Conservation (phyloP, 2,888 invertebrate genomes). For the Polymixis flavicincta region DNA sequence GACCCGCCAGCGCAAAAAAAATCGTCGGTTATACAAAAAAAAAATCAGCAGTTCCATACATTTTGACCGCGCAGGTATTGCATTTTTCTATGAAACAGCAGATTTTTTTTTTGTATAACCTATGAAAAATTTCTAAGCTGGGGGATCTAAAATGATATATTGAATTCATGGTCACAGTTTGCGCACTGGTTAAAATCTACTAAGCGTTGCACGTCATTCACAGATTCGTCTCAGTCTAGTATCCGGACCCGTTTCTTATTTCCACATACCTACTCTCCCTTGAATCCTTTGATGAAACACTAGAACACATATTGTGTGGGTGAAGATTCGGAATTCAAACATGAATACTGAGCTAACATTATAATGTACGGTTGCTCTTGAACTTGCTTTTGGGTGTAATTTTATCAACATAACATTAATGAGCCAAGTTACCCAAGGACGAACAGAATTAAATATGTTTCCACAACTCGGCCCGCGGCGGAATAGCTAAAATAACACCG, state of each 20-base stretch:
- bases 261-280: slow-evolving; percentile 7
- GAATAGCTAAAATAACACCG: slow-evolving; percentile 30
- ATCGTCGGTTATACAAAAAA: too few relatives aligned
- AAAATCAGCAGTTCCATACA: too few relatives aligned
- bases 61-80: too few relatives aligned
- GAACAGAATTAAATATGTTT: slow-evolving; percentile 53
- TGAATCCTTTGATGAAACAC: slow-evolving; percentile 3
- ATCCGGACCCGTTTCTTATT: slow-evolving; percentile 6
- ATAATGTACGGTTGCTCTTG: slow-evolving; percentile 21
- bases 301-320: neutral
- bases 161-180: too few relatives aligned
- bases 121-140: too few relatives aligned
- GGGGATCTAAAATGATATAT: too few relatives aligned
- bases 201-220: too few relatives aligned
- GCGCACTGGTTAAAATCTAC: too few relatives aligned
- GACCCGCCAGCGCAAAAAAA: too few relatives aligned
- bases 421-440: slow-evolving; percentile 33
- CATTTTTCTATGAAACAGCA: too few relatives aligned
- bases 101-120: too few relatives aligned
- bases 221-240: neutral
- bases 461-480: slow-evolving; percentile 39
- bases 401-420: slow-evolving; percentile 48
- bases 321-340: slow-evolving; percentile 10
- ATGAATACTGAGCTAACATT: slow-evolving; percentile 8
- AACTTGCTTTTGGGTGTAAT: slow-evolving; percentile 44